Conservation (phyloP, 2,797 vertebrate genomes). For the Sebastes oblongus region DNA sequence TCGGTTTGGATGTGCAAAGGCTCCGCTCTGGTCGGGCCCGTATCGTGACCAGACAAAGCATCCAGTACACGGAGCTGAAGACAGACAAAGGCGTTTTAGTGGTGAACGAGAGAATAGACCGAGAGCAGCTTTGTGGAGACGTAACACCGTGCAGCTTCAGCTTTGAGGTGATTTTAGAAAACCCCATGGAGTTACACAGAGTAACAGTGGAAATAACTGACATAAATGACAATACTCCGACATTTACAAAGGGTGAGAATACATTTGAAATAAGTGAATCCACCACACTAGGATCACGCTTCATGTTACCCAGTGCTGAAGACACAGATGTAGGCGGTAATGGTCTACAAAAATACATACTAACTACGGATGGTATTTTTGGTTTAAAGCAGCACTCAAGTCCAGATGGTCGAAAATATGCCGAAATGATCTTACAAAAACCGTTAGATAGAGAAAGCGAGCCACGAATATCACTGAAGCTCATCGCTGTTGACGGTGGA, state of each 20-base stretch:
- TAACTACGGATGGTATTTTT: constrained; percentile 35
- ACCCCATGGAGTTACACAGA: constrained; percentile 56
- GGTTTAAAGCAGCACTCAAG: constrained; percentile 36
- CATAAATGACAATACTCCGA: constrained; percentile 63
- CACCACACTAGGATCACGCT: constrained; percentile 17
- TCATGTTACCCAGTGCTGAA: constrained; percentile 31
- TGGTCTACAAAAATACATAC: constrained; percentile 49
- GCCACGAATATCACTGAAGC: constrained; percentile 19
- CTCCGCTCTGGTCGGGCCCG: constrained; percentile 57
- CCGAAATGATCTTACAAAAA: constrained; percentile 53
- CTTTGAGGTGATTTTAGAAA: constrained; percentile 69
- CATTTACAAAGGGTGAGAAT: no score
- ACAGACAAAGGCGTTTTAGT: constrained; percentile 65
- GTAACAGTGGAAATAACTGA: constrained; percentile 56
- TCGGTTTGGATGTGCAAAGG: constrained; percentile 51
- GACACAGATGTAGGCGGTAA: constrained; percentile 62
- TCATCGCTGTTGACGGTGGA: constrained; percentile 64
- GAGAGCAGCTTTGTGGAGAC: constrained; percentile 68
- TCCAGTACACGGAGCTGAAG: constrained; percentile 54
- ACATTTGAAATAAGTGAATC: constrained; percentile 69
- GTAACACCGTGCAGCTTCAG: constrained; percentile 62
- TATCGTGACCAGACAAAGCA: constrained; percentile 50
- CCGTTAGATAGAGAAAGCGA: constrained; percentile 58
- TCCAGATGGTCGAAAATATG: constrained; percentile 52
- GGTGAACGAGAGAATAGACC: constrained; percentile 66